Evolutionary conservation across 1,140 invertebrate genomes (phyloP).

Genomic region (Zaprionus capensis): DNA sequence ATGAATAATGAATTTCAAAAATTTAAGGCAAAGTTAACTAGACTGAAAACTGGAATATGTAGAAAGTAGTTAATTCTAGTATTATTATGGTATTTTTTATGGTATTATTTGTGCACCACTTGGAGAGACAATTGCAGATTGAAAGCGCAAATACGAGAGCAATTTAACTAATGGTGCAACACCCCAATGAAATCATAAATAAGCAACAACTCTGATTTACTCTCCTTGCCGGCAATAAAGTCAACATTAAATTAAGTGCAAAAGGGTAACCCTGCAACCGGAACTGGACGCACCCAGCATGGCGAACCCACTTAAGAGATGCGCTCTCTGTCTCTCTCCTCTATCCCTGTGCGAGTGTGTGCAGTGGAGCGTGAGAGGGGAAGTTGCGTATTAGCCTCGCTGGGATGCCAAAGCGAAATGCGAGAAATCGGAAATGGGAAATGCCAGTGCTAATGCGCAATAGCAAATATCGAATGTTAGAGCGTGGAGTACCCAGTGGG

Average conservation of each 20-base stretch:
- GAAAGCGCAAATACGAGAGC: slow-evolving; percentile 11
- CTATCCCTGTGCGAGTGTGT: neutral
- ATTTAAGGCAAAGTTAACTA: neutral
- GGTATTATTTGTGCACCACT: neutral
- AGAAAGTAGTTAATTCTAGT: neutral
- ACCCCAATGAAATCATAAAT: slow-evolving; percentile 70
- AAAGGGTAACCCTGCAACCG: slow-evolving; percentile 52
- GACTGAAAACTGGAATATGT: neutral
- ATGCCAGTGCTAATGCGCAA: slow-evolving; percentile 50
- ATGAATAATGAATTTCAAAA: too few species aligned
- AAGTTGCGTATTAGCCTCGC: slow-evolving; percentile 65
- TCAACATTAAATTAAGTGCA: slow-evolving; percentile 75
- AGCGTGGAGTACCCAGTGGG: neutral
- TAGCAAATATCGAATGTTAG: slow-evolving; percentile 40
- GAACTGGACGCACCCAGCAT: slow-evolving; percentile 30
- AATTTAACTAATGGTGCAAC: slow-evolving; percentile 65
- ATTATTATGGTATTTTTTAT: neutral
- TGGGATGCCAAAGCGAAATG: slow-evolving; percentile 44
- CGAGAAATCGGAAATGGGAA: slow-evolving; percentile 49
- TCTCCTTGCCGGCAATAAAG: slow-evolving; percentile 57
- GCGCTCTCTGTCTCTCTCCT: slow-evolving; percentile 2
- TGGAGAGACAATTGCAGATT: slow-evolving; percentile 1
- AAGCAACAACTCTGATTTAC: slow-evolving; percentile 69
- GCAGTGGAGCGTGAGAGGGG: slow-evolving; percentile 57
- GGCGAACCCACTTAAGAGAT: slow-evolving; percentile 32